Evolutionary conservation across 1,140 invertebrate species (phyloP).

Genomic region (Drosophila funebris): DNA sequence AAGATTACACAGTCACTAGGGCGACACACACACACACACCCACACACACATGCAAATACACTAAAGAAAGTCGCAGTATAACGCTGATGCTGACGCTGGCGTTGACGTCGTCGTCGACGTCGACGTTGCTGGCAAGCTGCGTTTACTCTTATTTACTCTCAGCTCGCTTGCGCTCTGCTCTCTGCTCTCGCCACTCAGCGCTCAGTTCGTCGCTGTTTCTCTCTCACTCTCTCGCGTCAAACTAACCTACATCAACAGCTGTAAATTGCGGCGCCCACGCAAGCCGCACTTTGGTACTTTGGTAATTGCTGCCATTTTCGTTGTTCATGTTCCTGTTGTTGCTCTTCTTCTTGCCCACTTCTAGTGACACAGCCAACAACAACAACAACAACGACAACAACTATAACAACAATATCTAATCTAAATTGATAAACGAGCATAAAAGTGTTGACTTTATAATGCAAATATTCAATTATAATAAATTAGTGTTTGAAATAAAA

Average conservation of each 20-base stretch:
- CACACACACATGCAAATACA: too few relatives aligned
- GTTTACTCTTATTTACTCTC: neutral
- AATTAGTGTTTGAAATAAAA: neutral
- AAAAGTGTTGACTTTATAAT: constrained; percentile 12
- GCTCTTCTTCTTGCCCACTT: constrained; percentile 6
- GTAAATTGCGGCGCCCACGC: constrained; percentile 56
- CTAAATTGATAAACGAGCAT: neutral
- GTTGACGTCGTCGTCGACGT: constrained; percentile 6
- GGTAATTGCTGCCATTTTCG: constrained; percentile 23
- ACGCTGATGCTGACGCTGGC: neutral
- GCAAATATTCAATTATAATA: constrained; percentile 1
- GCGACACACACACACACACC: too few relatives aligned
- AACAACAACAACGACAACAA: neutral
- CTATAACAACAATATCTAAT: neutral
- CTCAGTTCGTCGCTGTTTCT: constrained; percentile 12
- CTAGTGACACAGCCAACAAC: constrained; percentile 7
- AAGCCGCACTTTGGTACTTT: constrained; percentile 22
- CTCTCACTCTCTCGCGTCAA: constrained; percentile 26
- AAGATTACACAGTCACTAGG: constrained; percentile 79
- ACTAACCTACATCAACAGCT: constrained; percentile 82
- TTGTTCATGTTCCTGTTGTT: constrained; percentile 34
- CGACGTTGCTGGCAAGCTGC: constrained; percentile 16
- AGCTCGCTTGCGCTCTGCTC: neutral
- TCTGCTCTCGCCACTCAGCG: constrained; percentile 1
- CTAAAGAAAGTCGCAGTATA: constrained; percentile 48